A percentile compares a stretch with the other conserved stretches of the same genome.
phyloP scores from a whole-genome alignment of 2,797 vertebrate genomes.

The Sebastes baramenuke region DNA sequence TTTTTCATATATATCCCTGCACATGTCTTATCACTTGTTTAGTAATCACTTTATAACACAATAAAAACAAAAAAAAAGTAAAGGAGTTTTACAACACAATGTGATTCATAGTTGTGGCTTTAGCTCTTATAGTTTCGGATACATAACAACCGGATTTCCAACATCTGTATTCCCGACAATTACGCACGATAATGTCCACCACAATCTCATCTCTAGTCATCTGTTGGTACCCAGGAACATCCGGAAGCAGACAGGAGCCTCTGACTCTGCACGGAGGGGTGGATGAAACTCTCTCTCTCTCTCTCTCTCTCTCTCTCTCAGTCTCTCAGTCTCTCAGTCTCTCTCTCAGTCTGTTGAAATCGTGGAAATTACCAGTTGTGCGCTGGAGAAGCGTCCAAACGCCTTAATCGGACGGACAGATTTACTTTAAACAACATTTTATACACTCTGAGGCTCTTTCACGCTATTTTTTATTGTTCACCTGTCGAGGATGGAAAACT shows the following conservation, averaged over 20 bases:
- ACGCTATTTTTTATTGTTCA: constrained; percentile 13
- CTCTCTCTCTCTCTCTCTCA: background rate
- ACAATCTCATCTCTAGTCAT: constrained; percentile 7
- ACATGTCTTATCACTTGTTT: background rate
- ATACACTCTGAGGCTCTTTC: background rate
- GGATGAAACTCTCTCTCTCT: constrained; percentile 30
- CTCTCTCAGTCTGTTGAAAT: constrained; percentile 3
- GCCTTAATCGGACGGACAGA: background rate
- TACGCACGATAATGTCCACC: constrained; percentile 23
- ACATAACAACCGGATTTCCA: background rate
- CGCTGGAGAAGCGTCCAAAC: constrained; percentile 5
- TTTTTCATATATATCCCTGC: too few relatives aligned
- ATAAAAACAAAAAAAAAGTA: too few relatives aligned
- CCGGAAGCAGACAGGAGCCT: constrained; percentile 52
- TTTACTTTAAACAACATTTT: constrained; percentile 3
- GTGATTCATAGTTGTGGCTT: constrained; percentile 30
- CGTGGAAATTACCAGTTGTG: constrained; percentile 44
- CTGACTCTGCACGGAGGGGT: constrained; percentile 40
- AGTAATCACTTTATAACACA: too few relatives aligned
- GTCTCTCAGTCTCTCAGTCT: background rate
- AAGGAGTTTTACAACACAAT: background rate
- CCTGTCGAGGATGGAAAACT: constrained; percentile 59
- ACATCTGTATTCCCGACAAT: constrained; percentile 37
- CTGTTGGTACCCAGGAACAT: constrained; percentile 52
- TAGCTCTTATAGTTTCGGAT: constrained; percentile 33